phyloP scores from a whole-genome alignment of 2,888 invertebrate species.

The Drosophila emarginata region DNA sequence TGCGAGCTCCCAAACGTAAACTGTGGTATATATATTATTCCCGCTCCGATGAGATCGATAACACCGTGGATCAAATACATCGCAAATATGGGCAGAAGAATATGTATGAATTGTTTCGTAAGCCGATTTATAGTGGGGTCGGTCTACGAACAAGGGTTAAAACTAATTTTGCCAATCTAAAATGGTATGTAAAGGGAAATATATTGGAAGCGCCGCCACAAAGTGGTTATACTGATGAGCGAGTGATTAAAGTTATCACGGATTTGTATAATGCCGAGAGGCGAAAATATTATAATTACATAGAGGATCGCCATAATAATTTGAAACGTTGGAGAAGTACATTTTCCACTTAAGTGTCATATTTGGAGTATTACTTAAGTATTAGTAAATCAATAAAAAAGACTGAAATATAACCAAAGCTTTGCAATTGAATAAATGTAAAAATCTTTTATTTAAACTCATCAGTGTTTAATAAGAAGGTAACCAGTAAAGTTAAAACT shows the following conservation, averaged over 20 bases:
- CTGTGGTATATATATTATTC: constrained; percentile 36
- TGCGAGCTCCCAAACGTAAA: constrained; percentile 26
- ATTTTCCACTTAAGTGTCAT: not conserved
- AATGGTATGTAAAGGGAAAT: constrained; percentile 35
- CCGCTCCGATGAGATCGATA: constrained; percentile 8
- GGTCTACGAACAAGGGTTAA: constrained; percentile 26
- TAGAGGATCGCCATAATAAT: not conserved
- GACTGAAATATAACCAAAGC: not conserved
- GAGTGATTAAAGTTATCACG: constrained; percentile 23
- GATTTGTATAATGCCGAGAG: constrained; percentile 28
- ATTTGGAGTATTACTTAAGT: not conserved
- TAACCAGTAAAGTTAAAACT: not conserved
- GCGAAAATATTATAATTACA: constrained; percentile 14
- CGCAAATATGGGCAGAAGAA: constrained; percentile 32
- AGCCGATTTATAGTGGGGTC: constrained; percentile 22
- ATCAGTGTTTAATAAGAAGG: not conserved
- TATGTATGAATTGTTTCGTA: constrained; percentile 36
- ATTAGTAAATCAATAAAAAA: not conserved
- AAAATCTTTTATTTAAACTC: not conserved
- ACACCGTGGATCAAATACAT: constrained; percentile 26
- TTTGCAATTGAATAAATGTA: not conserved
- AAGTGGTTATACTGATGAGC: constrained; percentile 32
- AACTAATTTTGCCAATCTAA: constrained; percentile 24
- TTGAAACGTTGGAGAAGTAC: not conserved
- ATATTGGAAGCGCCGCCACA: constrained; percentile 23